phyloP scores from a whole-genome alignment of 1,140 invertebrate genomes.

The Tetraneura akinire region DNA sequence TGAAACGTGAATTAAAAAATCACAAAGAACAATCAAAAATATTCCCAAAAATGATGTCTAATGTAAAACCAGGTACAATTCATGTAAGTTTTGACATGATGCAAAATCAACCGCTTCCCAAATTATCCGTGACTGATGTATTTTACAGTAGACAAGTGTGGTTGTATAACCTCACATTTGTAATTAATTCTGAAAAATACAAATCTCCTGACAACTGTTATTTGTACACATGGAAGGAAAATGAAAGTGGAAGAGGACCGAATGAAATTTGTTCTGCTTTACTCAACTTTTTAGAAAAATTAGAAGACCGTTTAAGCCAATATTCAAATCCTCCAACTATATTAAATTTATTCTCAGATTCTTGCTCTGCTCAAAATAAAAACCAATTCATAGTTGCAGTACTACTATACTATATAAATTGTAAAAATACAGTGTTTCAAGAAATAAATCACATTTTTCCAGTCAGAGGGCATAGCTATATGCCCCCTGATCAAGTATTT shows the following conservation, averaged over 20 bases:
- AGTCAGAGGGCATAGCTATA: no score
- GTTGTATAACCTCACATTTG: constrained; percentile 57
- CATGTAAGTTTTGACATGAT: constrained; percentile 52
- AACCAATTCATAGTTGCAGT: no score
- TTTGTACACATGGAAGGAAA: constrained; percentile 57
- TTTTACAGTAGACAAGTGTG: constrained; percentile 57
- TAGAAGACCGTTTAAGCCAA: constrained; percentile 8
- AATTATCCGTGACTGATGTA: constrained; percentile 48
- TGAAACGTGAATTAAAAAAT: background rate
- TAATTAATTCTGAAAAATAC: constrained; percentile 51
- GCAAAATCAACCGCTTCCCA: constrained; percentile 52
- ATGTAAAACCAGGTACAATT: background rate
- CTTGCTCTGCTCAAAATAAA: constrained; percentile 17
- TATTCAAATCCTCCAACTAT: constrained; percentile 10
- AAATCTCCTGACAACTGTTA: constrained; percentile 52
- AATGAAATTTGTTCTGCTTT: constrained; percentile 57
- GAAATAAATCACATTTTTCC: constrained; percentile 55
- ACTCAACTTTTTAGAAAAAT: constrained; percentile 52
- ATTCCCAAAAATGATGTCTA: background rate
- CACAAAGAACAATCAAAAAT: background rate
- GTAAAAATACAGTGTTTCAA: constrained; percentile 40
- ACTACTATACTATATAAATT: constrained; percentile 17
- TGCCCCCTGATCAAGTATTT: constrained; percentile 56
- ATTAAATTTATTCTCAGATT: constrained; percentile 43
- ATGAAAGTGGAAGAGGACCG: no score